Percentiles rank a stretch among this genome's conserved stretches.
Evolutionary conservation across 2,888 invertebrate genomes (phyloP).

Genomic region (Aspidiotus rigidus): DNA sequence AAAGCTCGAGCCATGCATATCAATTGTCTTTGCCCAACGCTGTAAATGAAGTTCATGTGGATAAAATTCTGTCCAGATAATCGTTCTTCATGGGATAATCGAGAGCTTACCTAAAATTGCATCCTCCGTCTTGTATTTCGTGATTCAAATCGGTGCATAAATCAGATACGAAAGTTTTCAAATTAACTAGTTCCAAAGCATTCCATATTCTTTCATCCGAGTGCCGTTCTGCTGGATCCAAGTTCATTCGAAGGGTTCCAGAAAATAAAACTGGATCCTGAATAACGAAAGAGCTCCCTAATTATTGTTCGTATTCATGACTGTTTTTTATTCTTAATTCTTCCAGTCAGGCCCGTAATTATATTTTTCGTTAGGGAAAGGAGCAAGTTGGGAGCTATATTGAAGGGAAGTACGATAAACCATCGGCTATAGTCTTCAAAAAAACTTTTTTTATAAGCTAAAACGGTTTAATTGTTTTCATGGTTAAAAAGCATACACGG

Average conservation of each 20-base stretch:
- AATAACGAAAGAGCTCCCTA: background rate
- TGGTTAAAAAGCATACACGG: too few relatives aligned
- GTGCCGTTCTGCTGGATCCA: conserved; percentile 77
- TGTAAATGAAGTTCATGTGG: conserved; percentile 44
- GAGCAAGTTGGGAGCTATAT: too few relatives aligned
- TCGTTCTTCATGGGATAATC: too few relatives aligned
- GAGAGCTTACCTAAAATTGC: conserved; percentile 51
- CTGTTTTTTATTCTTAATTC: too few relatives aligned
- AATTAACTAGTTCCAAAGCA: conserved; percentile 79
- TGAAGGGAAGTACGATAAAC: too few relatives aligned
- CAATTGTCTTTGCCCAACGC: conserved; percentile 81
- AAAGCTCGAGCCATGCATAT: conserved; percentile 77
- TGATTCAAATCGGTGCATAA: conserved; percentile 68
- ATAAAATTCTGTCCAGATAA: too few relatives aligned
- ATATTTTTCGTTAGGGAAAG: too few relatives aligned
- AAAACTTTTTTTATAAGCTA: too few relatives aligned
- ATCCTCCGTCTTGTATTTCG: conserved; percentile 82
- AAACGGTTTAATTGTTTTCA: too few relatives aligned
- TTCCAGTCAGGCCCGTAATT: too few relatives aligned
- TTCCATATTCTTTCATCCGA: conserved; percentile 79
- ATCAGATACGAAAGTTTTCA: conserved; percentile 71
- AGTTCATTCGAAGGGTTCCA: conserved; percentile 78
- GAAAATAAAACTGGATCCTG: conserved; percentile 93
- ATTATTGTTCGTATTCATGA: too few relatives aligned
- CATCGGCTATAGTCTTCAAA: too few relatives aligned